Conservation (phyloP, 2,113 vertebrate genomes). For the Phrynosoma platyrhinos region DNA sequence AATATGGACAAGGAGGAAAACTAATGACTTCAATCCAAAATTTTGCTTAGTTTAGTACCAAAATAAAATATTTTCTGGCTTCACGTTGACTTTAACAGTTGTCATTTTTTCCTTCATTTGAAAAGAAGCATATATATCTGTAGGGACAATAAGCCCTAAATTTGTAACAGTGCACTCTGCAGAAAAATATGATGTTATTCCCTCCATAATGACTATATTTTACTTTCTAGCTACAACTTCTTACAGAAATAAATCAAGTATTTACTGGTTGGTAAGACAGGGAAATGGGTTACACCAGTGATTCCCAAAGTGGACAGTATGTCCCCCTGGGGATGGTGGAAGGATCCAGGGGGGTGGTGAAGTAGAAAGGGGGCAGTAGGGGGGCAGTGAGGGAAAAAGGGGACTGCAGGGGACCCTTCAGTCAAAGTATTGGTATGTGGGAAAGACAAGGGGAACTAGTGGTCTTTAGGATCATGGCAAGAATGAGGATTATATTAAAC, state of each 20-base stretch:
- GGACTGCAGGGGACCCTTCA: no score
- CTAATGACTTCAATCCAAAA: neutral
- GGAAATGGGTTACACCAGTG: neutral
- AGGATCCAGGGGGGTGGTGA: no score
- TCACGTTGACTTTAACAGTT: neutral
- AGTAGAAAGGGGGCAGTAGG: no score
- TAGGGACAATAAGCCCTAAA: neutral
- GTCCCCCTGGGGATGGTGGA: no score
- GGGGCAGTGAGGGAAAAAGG: no score
- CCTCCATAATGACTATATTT: neutral
- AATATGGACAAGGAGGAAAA: neutral
- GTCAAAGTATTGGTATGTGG: no score
- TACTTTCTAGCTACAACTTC: neutral
- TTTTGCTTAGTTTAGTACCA: constrained; percentile 25
- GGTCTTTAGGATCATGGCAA: no score
- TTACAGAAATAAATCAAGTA: neutral
- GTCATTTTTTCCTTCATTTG: constrained; percentile 4
- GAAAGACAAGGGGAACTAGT: no score
- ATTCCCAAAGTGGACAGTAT: no score
- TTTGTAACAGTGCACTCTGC: constrained; percentile 22
- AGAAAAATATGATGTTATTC: neutral
- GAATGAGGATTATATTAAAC: no score
- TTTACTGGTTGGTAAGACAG: neutral
- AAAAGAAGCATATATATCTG: constrained; percentile 16
- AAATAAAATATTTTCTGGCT: constrained; percentile 1